Evolutionary conservation across 2,888 invertebrate genomes (phyloP).

Genomic region (Luffia ferchaultella): DNA sequence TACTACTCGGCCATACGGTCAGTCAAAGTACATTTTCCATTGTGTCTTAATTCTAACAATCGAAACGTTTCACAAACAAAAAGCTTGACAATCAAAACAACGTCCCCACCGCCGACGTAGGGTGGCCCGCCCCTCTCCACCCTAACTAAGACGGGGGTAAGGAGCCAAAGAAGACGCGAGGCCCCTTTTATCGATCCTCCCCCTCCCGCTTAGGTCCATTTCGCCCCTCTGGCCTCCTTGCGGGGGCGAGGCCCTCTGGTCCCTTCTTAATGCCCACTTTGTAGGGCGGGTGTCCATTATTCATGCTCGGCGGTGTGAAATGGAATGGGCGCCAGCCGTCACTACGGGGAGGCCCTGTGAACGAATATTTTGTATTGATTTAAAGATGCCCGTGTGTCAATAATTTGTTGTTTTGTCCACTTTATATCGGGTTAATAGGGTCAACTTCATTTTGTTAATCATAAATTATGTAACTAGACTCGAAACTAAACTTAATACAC

Average conservation of each 20-base stretch:
- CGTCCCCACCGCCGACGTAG: background rate
- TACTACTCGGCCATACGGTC: no score
- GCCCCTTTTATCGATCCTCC: conserved; percentile 38
- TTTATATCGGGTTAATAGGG: no score
- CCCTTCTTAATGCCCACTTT: conserved; percentile 56
- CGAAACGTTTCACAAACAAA: background rate
- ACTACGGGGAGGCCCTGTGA: conserved; percentile 23
- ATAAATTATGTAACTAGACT: no score
- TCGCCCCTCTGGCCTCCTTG: background rate
- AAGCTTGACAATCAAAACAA: background rate
- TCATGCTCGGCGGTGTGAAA: conserved; percentile 41
- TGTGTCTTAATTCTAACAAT: no score
- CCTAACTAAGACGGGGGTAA: conserved; percentile 26
- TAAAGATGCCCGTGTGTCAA: no score
- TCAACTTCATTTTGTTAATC: no score
- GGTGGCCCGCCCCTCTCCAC: background rate
- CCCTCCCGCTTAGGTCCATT: conserved; percentile 19
- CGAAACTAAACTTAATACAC: no score
- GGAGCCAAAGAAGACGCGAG: conserved; percentile 54
- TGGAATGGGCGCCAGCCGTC: conserved; percentile 27
- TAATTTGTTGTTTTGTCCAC: no score
- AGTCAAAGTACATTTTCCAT: no score
- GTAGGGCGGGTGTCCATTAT: conserved; percentile 45
- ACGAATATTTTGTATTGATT: no score
- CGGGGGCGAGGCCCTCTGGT: conserved; percentile 12